Base-by-base conservation (phyloP, 2,113 vertebrate genomes). In the Phylloscopus trochiloides region DNA sequence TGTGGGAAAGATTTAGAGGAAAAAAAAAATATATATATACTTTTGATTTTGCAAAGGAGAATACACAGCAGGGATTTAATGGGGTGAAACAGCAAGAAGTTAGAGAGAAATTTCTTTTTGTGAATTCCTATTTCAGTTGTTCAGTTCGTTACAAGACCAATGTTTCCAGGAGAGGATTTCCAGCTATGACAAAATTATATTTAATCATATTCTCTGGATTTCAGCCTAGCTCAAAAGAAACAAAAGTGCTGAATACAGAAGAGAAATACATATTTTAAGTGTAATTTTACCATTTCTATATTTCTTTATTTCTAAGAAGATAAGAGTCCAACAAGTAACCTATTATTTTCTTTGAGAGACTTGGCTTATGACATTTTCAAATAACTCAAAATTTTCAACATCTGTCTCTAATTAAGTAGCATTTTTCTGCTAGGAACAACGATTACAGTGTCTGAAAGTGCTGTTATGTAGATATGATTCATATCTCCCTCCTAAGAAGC, bases 391-490 rank as follows among this genome's bases (percentile, higher is more conserved):
- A 67, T 80, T 93, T 91, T 96, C 67, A 58, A 91, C 92, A 96
- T 97, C 92, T 96, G 94, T 32, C 78, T 93, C 74, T 94, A 92
- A 95, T 95, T 94, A 96, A 83, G 87, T 74, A 66, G 2, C 19
- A 54, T 90, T 95, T 95, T 94, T 85, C 91, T 91, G 21, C 77
- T 79, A 85, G 26, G 82, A 95, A 92, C 81, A 92, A 89, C 1
- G 21, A 96, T 94, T 94, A 87, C 68, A 90, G 78, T 93, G 67
- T 94, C 74, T 93, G 71, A 95, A 96, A 83, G 66, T 76, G 55
- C 90, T 66, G 51, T 80, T 90, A 62, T 42, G 70, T 42, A 93
- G 82, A 90, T 96, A 93, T 90, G 67, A 94, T 92, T 95, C 81
- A 91, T 94, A 93, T 90, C 81, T 90, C 58, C 12, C 58, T 91